These are phyloP conservation scores for Urocitellus parryii DNA, from an alignment of 2,113 vertebrate species.

Conservation along the genomic window DNA sequence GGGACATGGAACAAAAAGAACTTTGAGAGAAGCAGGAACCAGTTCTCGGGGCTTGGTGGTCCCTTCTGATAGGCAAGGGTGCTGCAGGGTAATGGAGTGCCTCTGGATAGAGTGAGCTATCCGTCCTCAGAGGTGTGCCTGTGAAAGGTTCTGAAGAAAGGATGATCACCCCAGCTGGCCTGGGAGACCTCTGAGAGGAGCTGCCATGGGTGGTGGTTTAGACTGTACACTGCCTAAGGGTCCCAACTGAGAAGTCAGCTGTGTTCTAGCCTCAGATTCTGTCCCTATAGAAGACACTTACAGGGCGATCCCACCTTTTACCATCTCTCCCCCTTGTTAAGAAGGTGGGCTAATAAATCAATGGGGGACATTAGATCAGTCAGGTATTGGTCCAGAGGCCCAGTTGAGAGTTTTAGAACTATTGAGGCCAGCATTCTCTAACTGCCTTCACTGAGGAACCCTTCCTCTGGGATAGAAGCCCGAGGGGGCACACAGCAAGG, in stretches of 20 bases:
- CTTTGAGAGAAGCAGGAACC: not conserved
- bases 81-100: not conserved
- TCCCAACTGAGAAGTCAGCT: not conserved
- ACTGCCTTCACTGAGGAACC: not conserved
- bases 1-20: not conserved
- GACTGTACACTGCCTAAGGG: not conserved
- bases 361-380: not conserved
- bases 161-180: not conserved
- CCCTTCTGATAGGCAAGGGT: not conserved
- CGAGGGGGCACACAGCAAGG: not conserved
- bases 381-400: not conserved
- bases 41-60: not conserved
- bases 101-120: not conserved
- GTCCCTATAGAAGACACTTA: not conserved
- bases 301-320: not conserved
- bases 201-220: not conserved
- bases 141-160: not conserved
- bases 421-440: not conserved
- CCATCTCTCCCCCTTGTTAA: not conserved
- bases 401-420: not conserved
- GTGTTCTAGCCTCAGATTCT: not conserved
- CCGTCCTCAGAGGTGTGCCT: not conserved
- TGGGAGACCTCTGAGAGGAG: not conserved
- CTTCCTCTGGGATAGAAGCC: not conserved
- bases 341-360: not conserved